Base-by-base conservation (phyloP, 2,113 vertebrate species). In the Dinomys branickii region DNA sequence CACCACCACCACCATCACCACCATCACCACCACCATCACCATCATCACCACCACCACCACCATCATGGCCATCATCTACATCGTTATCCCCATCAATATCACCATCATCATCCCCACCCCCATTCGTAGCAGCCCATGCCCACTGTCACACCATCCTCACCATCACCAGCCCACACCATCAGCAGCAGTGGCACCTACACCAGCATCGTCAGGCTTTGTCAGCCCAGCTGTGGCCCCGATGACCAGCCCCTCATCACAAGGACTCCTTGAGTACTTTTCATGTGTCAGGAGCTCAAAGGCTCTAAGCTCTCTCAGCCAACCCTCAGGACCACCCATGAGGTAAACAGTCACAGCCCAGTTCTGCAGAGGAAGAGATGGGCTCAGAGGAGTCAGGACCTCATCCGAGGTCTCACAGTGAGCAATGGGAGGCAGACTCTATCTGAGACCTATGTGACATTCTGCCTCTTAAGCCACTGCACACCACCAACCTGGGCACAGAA, bases 21-120 rank as follows among this genome's bases (percentile, higher is more conserved):
- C 1, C 30, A 56, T 3, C 52, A 80, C 0, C 59, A 35, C 0
- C 13, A 28, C 1, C 78, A 80, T 1, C 63, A 67, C 5, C 87
- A 56, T 0, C 38, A 44, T 1, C 82, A 44, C 0, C 14, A 71
- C 0, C 61, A 58, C 1, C 59, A 47, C 5, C 54, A 58, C 0
- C 50, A 17, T 1, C 17, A 56, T 2, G 9, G 67, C 3, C 41
- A 52, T 0, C 73, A 13, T 1, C 41, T 85, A n/a, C n/a, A n/a
- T n/a, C n/a, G n/a, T n/a, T n/a, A n/a, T n/a, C 5, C 33, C 9
- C 82, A 65, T 2, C 26, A 41, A 0, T 19, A 28, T 7, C 33
- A 56, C 1, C 58, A 59, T 24, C 20, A 22, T 22, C 58, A 24
- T 59, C 58, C 38, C 20, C 4, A 35, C 1, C 5, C n/a, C 16